Conservation (phyloP, 2,888 invertebrate genomes). For the Monoplex corrugatus region DNA sequence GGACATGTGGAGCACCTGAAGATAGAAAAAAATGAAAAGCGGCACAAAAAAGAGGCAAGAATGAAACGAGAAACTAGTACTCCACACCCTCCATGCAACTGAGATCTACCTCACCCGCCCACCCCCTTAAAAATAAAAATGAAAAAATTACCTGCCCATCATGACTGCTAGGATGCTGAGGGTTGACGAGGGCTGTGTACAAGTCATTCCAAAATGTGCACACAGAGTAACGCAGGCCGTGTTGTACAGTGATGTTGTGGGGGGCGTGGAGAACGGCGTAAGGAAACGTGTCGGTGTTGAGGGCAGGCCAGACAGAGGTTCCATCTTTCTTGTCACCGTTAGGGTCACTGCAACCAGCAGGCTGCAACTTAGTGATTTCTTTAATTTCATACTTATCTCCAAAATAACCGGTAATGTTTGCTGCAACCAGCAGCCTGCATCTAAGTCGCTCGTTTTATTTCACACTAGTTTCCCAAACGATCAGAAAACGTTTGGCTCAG, state of each 20-base stretch:
- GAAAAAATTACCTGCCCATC: no score
- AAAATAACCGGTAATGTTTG: background rate
- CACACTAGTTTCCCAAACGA: background rate
- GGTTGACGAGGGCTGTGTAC: background rate
- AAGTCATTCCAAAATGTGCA: background rate
- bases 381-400: no score
- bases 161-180: no score
- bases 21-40: no score
- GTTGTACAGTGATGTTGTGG: background rate
- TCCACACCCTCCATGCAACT: no score
- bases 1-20: no score
- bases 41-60: no score
- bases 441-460: background rate
- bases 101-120: no score
- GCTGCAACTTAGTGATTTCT: no score
- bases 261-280: slow-evolving; percentile 5
- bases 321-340: background rate
- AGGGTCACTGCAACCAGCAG: background rate
- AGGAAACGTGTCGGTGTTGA: background rate
- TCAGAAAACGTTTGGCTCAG: background rate
- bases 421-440: background rate
- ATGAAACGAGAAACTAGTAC: no score
- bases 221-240: background rate
- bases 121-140: no score
- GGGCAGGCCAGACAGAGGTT: background rate